These are phyloP conservation scores for Dinoponera quadriceps DNA, from an alignment of 1,140 invertebrate genomes.

Conservation along the genomic window DNA sequence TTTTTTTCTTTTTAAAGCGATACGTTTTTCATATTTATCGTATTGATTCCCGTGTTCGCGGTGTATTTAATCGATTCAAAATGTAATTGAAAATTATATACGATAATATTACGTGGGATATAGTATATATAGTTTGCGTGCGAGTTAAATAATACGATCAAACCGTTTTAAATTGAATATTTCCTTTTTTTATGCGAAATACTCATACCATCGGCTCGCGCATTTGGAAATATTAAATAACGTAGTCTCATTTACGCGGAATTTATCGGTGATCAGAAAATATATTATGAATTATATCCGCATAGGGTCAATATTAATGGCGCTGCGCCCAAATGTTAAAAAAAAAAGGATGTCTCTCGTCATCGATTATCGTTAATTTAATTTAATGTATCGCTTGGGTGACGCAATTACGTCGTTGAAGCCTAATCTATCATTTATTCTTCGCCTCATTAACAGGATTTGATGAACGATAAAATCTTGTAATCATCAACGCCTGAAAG, in stretches of 20 bases:
- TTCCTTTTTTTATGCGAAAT: constrained; percentile 32
- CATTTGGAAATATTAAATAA: constrained; percentile 44
- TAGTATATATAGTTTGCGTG: constrained; percentile 10
- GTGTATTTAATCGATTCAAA: constrained; percentile 38
- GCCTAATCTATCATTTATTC: constrained; percentile 8
- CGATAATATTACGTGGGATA: not conserved
- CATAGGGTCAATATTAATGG: constrained; percentile 27
- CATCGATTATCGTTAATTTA: constrained; percentile 44
- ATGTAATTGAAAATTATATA: constrained; percentile 12
- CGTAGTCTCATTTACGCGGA: constrained; percentile 34
- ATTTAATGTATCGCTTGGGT: not conserved
- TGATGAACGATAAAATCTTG: constrained; percentile 49
- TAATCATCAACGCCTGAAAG: constrained; percentile 3
- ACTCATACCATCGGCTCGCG: not conserved
- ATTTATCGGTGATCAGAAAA: constrained; percentile 32
- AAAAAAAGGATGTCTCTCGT: constrained; percentile 17
- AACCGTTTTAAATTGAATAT: constrained; percentile 40
- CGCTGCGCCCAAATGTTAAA: not conserved
- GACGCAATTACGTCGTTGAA: constrained; percentile 29
- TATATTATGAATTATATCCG: constrained; percentile 28
- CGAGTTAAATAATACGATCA: constrained; percentile 16
- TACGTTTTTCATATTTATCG: not conserved
- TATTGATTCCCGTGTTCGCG: not conserved
- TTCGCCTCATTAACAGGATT: constrained; percentile 48
- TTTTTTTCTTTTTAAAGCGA: not conserved